These are phyloP conservation scores for Neosalanx taihuensis DNA, from an alignment of 2,797 vertebrate species.

Conservation along the genomic window DNA sequence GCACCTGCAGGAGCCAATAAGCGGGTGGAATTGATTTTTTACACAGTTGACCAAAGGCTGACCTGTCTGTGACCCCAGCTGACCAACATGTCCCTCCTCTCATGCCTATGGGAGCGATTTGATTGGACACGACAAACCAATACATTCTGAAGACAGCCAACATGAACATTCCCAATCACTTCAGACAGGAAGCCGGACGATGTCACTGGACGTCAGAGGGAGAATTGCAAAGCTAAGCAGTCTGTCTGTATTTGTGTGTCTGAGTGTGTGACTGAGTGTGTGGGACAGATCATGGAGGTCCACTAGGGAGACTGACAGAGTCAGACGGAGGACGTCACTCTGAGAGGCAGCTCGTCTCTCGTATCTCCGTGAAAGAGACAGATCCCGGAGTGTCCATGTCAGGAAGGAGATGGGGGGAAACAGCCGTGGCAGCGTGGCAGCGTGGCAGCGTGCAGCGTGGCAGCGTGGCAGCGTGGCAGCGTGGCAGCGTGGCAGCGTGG, in stretches of 20 bases:
- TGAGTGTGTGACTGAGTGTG: neutral
- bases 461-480: neutral
- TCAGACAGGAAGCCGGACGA: neutral
- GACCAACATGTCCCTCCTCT: neutral
- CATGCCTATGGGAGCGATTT: neutral
- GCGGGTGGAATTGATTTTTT: neutral
- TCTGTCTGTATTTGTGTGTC: neutral
- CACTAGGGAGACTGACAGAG: neutral
- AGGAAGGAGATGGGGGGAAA: neutral
- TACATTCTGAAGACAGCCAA: neutral
- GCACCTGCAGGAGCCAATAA: neutral
- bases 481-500: neutral
- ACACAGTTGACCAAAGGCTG: neutral
- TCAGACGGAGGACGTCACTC: neutral
- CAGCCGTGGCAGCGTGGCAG: neutral
- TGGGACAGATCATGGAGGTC: neutral
- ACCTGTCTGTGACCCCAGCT: neutral
- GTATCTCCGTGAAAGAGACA: neutral
- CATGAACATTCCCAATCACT: neutral
- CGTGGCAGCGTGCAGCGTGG: too few relatives aligned
- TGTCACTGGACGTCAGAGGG: neutral
- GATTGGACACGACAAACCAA: neutral
- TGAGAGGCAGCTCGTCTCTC: neutral
- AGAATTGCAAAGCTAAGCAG: neutral
- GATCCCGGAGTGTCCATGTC: neutral